Conservation (phyloP, 2,113 vertebrate genomes). For the Butastur rufipennis region DNA sequence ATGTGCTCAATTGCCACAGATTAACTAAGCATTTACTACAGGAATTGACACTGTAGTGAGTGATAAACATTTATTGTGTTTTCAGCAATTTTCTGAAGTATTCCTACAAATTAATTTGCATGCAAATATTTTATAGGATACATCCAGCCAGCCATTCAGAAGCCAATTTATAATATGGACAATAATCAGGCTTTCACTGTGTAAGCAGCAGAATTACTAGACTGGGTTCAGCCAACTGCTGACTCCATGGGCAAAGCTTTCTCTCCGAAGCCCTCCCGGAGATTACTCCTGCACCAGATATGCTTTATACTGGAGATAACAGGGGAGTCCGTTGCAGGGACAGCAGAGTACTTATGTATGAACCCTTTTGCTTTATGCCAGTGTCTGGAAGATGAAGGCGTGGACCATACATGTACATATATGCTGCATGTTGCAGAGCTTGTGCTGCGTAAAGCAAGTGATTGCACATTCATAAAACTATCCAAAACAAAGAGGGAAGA, state of each 20-base stretch:
- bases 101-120: neutral
- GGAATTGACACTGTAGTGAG: neutral
- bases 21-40: neutral
- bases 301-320: neutral
- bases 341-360: neutral
- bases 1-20: neutral
- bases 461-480: neutral
- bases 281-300: neutral
- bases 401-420: rapidly evolving
- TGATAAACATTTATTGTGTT: neutral
- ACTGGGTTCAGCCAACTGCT: neutral
- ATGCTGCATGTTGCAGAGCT: neutral
- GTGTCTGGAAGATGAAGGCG: neutral
- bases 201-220: neutral
- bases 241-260: neutral
- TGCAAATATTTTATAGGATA: neutral
- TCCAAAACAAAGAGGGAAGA: neutral
- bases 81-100: neutral
- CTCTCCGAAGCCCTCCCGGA: neutral
- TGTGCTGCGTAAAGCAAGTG: neutral
- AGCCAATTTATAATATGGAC: neutral
- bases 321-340: neutral
- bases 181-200: neutral
- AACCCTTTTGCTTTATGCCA: neutral
- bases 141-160: neutral